These are phyloP conservation scores for Drosophila ezoana DNA, from an alignment of 2,888 invertebrate species.

Conservation along the genomic window DNA sequence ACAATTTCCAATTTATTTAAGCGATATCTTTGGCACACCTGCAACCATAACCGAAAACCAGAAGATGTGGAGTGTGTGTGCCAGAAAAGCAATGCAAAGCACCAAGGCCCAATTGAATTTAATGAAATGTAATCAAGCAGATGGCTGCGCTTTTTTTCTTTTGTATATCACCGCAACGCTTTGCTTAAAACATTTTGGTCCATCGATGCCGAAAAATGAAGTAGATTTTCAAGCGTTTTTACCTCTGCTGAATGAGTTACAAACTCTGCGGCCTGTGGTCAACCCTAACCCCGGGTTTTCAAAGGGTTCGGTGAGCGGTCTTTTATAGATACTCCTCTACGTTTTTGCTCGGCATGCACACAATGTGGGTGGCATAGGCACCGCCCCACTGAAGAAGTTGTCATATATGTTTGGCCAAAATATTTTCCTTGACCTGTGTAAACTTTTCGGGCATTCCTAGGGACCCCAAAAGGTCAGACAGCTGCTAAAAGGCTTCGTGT, in stretches of 20 bases:
- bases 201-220: conserved; percentile 37
- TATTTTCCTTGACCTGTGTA: conserved; percentile 76
- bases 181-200: conserved; percentile 19
- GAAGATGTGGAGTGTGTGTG: conserved; percentile 4
- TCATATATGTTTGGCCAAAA: conserved; percentile 66
- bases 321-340: conserved; percentile 29
- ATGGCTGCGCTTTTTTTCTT: conserved; percentile 52
- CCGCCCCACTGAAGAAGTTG: conserved; percentile 54
- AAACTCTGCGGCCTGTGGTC: conserved; percentile 55
- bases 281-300: conserved; percentile 33
- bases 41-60: conserved; percentile 36
- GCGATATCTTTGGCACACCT: conserved; percentile 51
- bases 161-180: conserved; percentile 6
- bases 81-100: conserved; percentile 29
- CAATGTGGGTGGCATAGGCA: conserved; percentile 36
- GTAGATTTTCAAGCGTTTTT: conserved; percentile 48
- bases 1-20: conserved; percentile 73
- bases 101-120: conserved; percentile 32
- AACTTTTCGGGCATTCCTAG: conserved; percentile 65
- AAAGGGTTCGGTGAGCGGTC: conserved; percentile 28
- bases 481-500: conserved; percentile 62
- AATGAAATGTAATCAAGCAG: conserved; percentile 73
- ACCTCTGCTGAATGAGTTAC: conserved; percentile 40
- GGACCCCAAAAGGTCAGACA: conserved; percentile 58
- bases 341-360: conserved; percentile 48